Conservation (phyloP, 2,888 invertebrate species). For the Lordiphosa fenestrarum region DNA sequence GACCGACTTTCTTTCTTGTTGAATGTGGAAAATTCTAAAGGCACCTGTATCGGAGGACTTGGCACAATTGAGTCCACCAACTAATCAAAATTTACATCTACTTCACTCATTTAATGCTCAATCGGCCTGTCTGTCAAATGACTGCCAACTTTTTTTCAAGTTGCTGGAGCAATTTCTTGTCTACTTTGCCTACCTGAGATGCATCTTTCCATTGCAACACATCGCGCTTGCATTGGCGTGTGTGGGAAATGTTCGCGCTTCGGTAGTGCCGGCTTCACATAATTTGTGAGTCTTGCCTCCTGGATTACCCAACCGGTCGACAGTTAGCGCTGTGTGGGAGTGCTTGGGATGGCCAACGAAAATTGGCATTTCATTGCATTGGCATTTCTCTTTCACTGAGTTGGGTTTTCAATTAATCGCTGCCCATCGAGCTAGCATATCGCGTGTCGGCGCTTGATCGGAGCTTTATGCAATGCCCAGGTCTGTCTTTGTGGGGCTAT, state of each 20-base stretch:
- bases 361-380: slow-evolving; percentile 27
- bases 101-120: too few species aligned
- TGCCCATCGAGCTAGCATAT: slow-evolving; percentile 39
- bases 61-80: too few species aligned
- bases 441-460: slow-evolving; percentile 48
- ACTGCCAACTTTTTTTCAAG: slow-evolving; percentile 40
- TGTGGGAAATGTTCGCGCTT: slow-evolving; percentile 62
- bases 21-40: too few species aligned
- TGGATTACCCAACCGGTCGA: slow-evolving; percentile 32
- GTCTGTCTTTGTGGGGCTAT: slow-evolving; percentile 28
- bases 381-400: slow-evolving; percentile 46
- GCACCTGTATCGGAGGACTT: too few species aligned
- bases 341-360: slow-evolving; percentile 27
- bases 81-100: not conserved
- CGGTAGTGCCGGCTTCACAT: slow-evolving; percentile 25
- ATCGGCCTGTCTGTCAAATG: not conserved
- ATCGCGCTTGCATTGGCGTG: slow-evolving; percentile 47
- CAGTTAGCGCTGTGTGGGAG: slow-evolving; percentile 29
- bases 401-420: slow-evolving; percentile 55
- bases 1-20: too few species aligned
- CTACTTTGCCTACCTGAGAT: slow-evolving; percentile 10
- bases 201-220: slow-evolving; percentile 53
- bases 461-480: slow-evolving; percentile 58
- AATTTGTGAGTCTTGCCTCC: slow-evolving; percentile 24
- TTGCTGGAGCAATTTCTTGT: slow-evolving; percentile 40